Conservation (phyloP, 2,113 vertebrate genomes). For the Gorsachius goisagi region DNA sequence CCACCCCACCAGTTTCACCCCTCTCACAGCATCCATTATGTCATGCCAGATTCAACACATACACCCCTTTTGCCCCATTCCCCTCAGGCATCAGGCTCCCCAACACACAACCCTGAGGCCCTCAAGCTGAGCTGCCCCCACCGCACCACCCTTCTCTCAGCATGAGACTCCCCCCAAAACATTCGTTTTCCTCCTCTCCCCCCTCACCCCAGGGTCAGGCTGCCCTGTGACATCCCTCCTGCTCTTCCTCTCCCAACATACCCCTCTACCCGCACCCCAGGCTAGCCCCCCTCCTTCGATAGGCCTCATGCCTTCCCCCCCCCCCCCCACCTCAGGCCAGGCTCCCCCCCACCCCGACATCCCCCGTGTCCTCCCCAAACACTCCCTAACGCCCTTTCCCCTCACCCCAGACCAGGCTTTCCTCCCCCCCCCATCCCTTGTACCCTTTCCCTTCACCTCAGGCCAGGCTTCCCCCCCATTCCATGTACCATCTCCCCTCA, state of each 20-base stretch:
- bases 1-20: neutral
- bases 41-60: neutral
- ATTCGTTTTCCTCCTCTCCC: neutral
- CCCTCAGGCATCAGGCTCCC: neutral
- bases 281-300: too few relatives aligned
- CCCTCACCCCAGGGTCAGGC: neutral
- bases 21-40: neutral
- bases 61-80: neutral
- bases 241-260: neutral
- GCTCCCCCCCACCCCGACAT: neutral
- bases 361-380: too few relatives aligned
- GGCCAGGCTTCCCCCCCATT: too few relatives aligned
- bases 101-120: too few relatives aligned
- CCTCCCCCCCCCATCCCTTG: neutral
- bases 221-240: neutral
- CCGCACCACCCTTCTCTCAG: neutral
- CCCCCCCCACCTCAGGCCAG: neutral
- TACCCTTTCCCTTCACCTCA: neutral
- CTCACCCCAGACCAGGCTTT: too few relatives aligned
- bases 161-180: neutral
- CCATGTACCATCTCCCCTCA: too few relatives aligned
- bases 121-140: neutral
- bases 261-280: too few relatives aligned
- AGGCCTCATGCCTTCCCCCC: neutral
- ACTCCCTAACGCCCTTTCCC: too few relatives aligned